Evolutionary conservation across 2,113 vertebrate genomes (phyloP), one percentile per base, ranked within the genome.

Genomic region (Sitta europaea): DNA sequence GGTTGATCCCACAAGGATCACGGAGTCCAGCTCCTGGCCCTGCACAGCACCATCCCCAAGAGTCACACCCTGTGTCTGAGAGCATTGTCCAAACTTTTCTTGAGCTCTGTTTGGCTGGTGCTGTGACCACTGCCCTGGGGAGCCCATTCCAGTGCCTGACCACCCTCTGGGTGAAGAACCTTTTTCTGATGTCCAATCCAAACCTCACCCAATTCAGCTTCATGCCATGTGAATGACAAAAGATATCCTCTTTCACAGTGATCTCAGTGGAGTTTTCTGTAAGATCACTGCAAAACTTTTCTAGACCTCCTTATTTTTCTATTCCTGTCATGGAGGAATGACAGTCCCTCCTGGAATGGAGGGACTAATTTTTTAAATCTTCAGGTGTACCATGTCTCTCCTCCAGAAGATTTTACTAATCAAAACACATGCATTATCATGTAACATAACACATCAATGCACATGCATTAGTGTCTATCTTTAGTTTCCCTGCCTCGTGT

Each of bases 41-140:
- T 67, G 24, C 36, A 47, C 20, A 53, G 28, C 4, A 15, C 7
- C 25, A 63, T 6, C 16, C 28, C 28, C 23, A 53, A 29, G 20
- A 4, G 6, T 66, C 45, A 29, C n/a, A 25, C 16, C 33, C 0
- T 38, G 15, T 38, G 11, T 33, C 38, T 5, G 28, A 45, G 27
- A 21, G 27, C 33, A 66, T 0, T n/a, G 3, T n/a, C 28, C 58
- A 45, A 59, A 74, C 0, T 1, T 6, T 51, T 51, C 11, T n/a
- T 45, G 53, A 67, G 1, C 38, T 59, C 68, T 89, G 16, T 4
- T 53, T n/a, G 51, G 9, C 5, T 73, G 22, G 28, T 28, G 51
- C 59, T 59, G 38, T 43, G 51, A 66, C 3, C 28, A 5, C 28
- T 51, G 0, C 53, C 13, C 24, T 21, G 9, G 6, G 18, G 28